These are phyloP conservation scores for Chaenodraco wilsoni DNA, from an alignment of 2,797 vertebrate genomes.

Conservation along the genomic window DNA sequence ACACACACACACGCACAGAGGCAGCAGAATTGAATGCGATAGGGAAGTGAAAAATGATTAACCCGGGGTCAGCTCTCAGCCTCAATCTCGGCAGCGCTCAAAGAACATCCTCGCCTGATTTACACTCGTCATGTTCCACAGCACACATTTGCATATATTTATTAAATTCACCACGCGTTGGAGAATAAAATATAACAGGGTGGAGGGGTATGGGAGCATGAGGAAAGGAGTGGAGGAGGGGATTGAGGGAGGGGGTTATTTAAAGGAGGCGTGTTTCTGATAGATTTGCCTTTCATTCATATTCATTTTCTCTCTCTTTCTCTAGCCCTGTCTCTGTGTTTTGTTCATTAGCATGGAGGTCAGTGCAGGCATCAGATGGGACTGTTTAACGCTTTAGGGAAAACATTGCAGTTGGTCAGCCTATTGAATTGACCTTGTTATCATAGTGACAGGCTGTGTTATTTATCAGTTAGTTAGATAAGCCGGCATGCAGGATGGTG, in stretches of 20 bases:
- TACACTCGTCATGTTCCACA: slow-evolving; percentile 89
- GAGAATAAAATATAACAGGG: slow-evolving; percentile 86
- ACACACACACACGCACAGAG: slow-evolving; percentile 44
- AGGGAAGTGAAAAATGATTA: slow-evolving; percentile 91
- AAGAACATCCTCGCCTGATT: slow-evolving; percentile 88
- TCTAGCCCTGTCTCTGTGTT: slow-evolving; percentile 59
- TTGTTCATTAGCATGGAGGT: slow-evolving; percentile 80
- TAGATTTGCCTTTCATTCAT: slow-evolving; percentile 87
- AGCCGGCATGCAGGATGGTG: slow-evolving; percentile 57
- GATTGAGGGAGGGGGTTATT: slow-evolving; percentile 75
- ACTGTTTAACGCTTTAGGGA: slow-evolving; percentile 62
- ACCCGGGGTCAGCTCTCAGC: slow-evolving; percentile 89
- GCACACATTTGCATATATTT: slow-evolving; percentile 91
- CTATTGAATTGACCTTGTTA: slow-evolving; percentile 78
- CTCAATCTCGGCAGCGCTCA: slow-evolving; percentile 87
- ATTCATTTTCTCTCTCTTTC: slow-evolving; percentile 76
- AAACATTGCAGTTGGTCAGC: slow-evolving; percentile 76
- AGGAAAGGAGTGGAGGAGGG: slow-evolving; percentile 62
- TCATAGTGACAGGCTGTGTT: slow-evolving; percentile 72
- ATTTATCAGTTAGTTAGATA: slow-evolving; percentile 78
- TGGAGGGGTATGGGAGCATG: slow-evolving; percentile 51
- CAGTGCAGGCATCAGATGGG: slow-evolving; percentile 71
- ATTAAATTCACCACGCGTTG: slow-evolving; percentile 87
- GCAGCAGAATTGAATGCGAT: slow-evolving; percentile 87
- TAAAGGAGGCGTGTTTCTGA: slow-evolving; percentile 85